Base-by-base conservation (phyloP, 2,113 vertebrate species). In the Philantomba maxwellii region DNA sequence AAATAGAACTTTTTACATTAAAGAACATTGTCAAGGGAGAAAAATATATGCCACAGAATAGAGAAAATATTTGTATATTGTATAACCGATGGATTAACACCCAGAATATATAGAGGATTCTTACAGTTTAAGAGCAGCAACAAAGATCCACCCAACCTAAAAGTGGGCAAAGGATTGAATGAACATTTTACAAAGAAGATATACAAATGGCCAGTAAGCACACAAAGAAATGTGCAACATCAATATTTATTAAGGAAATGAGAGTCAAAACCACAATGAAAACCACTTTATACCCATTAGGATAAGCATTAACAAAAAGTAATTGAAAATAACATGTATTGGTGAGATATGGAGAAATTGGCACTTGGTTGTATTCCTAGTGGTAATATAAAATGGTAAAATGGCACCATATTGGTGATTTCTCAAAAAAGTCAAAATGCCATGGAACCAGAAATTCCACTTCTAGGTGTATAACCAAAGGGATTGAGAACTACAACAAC, bases 61-160 rank as follows among this genome's bases (percentile, higher is more conserved):
- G 39, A 57, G 75, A 81, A 88, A 45, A 39, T 36, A 57, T 64
- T 14, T 53, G 78, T 36, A 19, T 53, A 81, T 14, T 53, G 16
- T 39, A n/a, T 55, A 43, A 45, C 4, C 25, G 23, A 7, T 28
- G 23, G 23, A 70, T 51, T 26, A 73, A 13, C 0, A 0, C 17
- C 10, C 3, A 81, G 78, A 81, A n/a, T 53, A 36, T 81, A 81
- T 15, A 36, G 47, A 33, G 1, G 55, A 66, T 62, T 55, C 19
- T 17, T 82, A 33, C 13, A 55, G 2, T 55, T n/a, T 36, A 25
- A 83, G 78, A 83, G 14, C 26, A 33, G 3, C 47, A 55, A 6
- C 1, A 12, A 33, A 25, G 11, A 25, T 6, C 0, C 6, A 33
- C 16, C 2, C 60, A 25, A 19, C 2, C 45, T 45, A 73, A 57